These are phyloP conservation scores for Gopherus flavomarginatus DNA, from an alignment of 2,113 vertebrate genomes.

Conservation along the genomic window DNA sequence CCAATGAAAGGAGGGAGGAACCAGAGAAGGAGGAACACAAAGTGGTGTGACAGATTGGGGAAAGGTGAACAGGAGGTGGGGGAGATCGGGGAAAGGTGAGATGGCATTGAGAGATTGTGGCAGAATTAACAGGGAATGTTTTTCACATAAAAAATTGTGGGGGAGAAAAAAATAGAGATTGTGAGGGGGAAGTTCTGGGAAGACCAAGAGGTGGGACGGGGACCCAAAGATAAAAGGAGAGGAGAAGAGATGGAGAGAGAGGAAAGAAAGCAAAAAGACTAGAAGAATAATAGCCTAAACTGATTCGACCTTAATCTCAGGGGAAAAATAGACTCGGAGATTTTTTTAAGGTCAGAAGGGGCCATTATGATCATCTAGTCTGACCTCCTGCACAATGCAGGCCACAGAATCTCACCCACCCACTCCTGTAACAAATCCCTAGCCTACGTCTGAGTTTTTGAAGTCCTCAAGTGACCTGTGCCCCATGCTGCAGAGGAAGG, in stretches of 20 bases:
- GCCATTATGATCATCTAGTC: too few species aligned
- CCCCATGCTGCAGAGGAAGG: too few species aligned
- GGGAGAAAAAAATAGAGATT: neutral
- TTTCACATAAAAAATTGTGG: neutral
- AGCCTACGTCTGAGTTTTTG: too few species aligned
- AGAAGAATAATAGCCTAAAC: neutral
- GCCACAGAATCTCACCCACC: too few species aligned
- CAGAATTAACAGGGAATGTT: neutral
- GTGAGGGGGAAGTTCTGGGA: neutral
- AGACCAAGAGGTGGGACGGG: neutral
- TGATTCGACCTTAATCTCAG: neutral
- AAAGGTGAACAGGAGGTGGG: neutral
- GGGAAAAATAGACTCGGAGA: neutral
- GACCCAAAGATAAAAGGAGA: neutral
- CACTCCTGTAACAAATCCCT: too few species aligned
- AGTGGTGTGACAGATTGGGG: neutral
- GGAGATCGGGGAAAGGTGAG: neutral
- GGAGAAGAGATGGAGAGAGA: neutral
- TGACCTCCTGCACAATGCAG: too few species aligned
- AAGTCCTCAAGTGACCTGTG: too few species aligned
- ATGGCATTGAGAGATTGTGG: neutral
- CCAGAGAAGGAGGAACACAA: neutral
- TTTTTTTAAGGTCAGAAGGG: too few species aligned
- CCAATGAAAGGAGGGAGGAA: neutral
- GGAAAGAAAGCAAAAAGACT: neutral